Evolutionary conservation across 2,888 invertebrate genomes (phyloP).

Genomic region (Cheilosia scutellata): DNA sequence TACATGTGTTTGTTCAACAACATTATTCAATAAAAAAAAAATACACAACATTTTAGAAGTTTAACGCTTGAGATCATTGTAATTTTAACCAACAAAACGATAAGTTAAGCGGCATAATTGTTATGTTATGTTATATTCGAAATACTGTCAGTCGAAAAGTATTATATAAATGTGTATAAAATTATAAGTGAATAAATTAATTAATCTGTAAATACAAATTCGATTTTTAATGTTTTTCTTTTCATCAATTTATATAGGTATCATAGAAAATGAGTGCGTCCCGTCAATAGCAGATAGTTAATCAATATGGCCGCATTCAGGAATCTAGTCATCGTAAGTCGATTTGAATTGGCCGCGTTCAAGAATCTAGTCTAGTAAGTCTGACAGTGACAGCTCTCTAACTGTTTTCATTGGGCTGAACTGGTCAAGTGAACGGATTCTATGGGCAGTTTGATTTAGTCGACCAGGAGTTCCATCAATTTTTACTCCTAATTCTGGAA

Average conservation of each 20-base stretch:
- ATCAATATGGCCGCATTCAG: too few relatives aligned
- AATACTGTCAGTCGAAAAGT: constrained; percentile 11
- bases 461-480: too few relatives aligned
- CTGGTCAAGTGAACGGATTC: too few relatives aligned
- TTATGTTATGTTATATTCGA: neutral
- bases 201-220: constrained; percentile 56
- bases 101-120: neutral
- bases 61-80: constrained; percentile 14
- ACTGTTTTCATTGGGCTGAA: too few relatives aligned
- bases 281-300: too few relatives aligned
- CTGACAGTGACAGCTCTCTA: too few relatives aligned
- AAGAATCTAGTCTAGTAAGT: too few relatives aligned
- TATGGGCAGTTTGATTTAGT: too few relatives aligned
- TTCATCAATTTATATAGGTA: too few relatives aligned
- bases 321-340: too few relatives aligned
- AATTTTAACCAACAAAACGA: neutral
- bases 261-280: neutral
- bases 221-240: neutral
- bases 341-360: too few relatives aligned
- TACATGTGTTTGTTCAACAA: constrained; percentile 39
- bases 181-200: constrained; percentile 60
- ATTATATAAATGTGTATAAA: constrained; percentile 45
- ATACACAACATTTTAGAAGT: constrained; percentile 2
- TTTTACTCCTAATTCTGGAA: too few relatives aligned
- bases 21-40: constrained; percentile 2